Evolutionary conservation across 37 sponge, comb jelly and placozoan species (phyloP), one percentile per base, ranked within the genome.

Genomic region (Ephydatia muelleri): DNA sequence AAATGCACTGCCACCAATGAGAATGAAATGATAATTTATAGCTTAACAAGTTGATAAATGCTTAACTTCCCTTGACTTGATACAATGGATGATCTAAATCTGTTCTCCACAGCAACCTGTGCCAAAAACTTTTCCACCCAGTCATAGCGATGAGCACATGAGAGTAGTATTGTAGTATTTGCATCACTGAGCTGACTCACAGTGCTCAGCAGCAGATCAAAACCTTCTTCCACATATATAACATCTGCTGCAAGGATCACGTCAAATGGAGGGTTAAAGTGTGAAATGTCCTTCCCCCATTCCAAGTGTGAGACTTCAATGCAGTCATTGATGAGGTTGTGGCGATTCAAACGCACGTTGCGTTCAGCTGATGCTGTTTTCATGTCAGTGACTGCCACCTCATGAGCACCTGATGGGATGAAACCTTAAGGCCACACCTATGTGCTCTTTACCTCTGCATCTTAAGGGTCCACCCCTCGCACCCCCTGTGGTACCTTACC

Each of bases 211-310:
- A 93, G 79, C 0, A 65, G 30, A 32, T 68, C 67, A 29, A 86
- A 93, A 2, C 80, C 78, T 23, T 89, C 85, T 43, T 90, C 88
- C 0, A 83, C 75, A 68, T 93, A 93, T 19, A 93, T 57, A 11
- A 93, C 85, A 84, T 93, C 94, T 25, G 94, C 90, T 5, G 92
- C 94, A 3, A 93, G 78, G 14, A 93, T 65, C 34, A 93, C 68
- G 40, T 93, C 94, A 72, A 29, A 86, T 2, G 83, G 87, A 49
- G 87, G 73, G 3, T 32, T n/a, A 49, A 80, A 77, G 26, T 6
- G 0, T 19, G 84, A 31, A 2, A 69, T 38, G 23, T 82, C 57
- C 33, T 35, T 23, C 0, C 89, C 92, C 92, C 92, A 92, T 27
- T 67, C 85, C 27, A 88, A 71, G 65, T 84, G n/a, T 25, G 67